phyloP scores from a whole-genome alignment of 2,888 invertebrate species.

The Cyaniris semiargus region DNA sequence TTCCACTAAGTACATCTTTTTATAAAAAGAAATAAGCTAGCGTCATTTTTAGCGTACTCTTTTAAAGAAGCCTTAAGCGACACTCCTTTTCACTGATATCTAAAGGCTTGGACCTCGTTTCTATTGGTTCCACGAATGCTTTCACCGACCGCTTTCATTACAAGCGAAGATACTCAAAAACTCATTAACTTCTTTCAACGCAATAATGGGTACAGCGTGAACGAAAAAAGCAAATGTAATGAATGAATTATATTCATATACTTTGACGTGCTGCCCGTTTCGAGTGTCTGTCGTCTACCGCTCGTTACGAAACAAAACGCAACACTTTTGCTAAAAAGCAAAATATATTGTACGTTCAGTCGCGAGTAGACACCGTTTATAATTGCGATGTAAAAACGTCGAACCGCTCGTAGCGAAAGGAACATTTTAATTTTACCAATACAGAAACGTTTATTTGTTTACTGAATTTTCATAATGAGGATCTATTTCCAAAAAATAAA shows the following conservation, averaged over 20 bases:
- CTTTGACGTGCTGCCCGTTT: constrained; percentile 23
- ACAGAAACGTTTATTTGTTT: background rate
- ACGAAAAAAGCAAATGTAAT: constrained; percentile 28
- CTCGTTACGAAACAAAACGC: constrained; percentile 19
- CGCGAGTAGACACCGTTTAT: background rate
- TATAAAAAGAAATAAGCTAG: constrained; percentile 31
- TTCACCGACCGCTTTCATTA: constrained; percentile 43
- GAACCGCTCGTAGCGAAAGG: background rate
- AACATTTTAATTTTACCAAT: constrained; percentile 16
- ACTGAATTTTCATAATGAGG: constrained; percentile 12
- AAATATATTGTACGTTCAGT: background rate
- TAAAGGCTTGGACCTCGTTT: constrained; percentile 41
- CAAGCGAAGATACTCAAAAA: constrained; percentile 40
- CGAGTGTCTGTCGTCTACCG: constrained; percentile 16
- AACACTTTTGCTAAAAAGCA: constrained; percentile 12
- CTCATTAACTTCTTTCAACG: constrained; percentile 35
- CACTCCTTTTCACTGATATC: constrained; percentile 42
- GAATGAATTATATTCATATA: constrained; percentile 28
- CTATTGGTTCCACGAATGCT: constrained; percentile 42
- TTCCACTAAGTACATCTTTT: constrained; percentile 25
- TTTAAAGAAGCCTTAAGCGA: constrained; percentile 40
- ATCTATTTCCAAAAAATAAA: constrained; percentile 13
- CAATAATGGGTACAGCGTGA: constrained; percentile 32
- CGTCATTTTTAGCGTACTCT: constrained; percentile 37
- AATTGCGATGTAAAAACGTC: constrained; percentile 4